Conservation (phyloP, 2,113 vertebrate genomes). For the Papio anubis region DNA sequence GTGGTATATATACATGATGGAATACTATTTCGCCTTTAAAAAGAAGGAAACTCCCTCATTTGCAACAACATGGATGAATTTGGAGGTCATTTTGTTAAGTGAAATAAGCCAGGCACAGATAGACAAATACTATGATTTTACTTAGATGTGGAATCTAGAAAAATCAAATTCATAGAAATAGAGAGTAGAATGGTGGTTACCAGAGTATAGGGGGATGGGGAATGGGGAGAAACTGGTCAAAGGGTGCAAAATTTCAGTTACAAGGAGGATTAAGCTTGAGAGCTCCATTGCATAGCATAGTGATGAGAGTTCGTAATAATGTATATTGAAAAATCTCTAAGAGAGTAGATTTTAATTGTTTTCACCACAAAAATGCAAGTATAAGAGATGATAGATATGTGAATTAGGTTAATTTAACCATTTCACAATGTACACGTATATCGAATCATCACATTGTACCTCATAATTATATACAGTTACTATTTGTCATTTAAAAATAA, state of each 20-base stretch:
- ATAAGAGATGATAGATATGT: background rate
- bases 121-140: background rate
- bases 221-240: background rate
- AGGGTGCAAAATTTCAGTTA: background rate
- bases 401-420: background rate
- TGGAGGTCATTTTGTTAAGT: background rate
- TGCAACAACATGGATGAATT: background rate
- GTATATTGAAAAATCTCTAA: background rate
- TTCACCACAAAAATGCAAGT: background rate
- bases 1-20: background rate
- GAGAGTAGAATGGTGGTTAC: background rate
- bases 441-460: background rate
- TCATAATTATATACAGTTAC: background rate
- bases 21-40: background rate
- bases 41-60: background rate
- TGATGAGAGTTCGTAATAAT: background rate
- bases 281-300: background rate
- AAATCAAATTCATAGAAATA: background rate
- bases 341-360: background rate
- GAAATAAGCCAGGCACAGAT: background rate
- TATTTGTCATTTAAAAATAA: background rate
- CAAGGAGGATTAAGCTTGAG: background rate
- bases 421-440: background rate
- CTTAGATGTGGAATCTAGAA: background rate
- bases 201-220: background rate